Percentiles rank a stretch among this genome's conserved stretches.
Evolutionary conservation across 2,888 invertebrate species (phyloP).

Genomic region (Campopleginae sp.): DNA sequence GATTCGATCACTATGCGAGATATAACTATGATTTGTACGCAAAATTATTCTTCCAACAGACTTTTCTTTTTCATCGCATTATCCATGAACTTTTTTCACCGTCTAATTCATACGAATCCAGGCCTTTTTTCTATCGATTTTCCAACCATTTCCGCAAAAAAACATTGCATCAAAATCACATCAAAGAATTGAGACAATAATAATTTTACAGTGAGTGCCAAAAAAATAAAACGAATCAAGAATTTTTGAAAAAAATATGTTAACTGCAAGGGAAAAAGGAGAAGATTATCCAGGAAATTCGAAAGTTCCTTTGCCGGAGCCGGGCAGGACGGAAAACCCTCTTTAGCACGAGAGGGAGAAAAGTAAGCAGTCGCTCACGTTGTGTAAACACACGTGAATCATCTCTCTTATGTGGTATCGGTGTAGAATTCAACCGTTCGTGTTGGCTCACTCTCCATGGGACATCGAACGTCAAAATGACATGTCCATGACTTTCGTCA

Average conservation of each 20-base stretch:
- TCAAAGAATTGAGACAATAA: not conserved
- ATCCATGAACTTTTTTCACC: not conserved
- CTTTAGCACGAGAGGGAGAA: constrained; percentile 37
- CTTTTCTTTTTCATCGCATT: constrained; percentile 15
- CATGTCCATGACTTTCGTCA: not conserved
- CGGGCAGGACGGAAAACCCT: constrained; percentile 15
- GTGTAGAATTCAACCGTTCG: not conserved
- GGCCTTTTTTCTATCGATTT: not conserved
- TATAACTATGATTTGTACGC: constrained; percentile 28
- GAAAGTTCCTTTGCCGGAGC: constrained; percentile 5
- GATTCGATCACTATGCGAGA: constrained; percentile 69
- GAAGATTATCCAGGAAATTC: constrained; percentile 20
- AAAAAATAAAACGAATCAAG: not conserved
- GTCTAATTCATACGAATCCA: not conserved
- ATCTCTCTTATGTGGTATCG: constrained; percentile 34
- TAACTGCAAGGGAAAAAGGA: not conserved
- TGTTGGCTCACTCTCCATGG: not conserved
- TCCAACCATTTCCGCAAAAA: not conserved
- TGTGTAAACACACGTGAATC: constrained; percentile 51
- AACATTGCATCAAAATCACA: not conserved
- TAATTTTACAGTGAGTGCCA: not conserved
- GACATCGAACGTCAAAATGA: not conserved
- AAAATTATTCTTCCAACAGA: constrained; percentile 26
- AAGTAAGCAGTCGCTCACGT: constrained; percentile 54
- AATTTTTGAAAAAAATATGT: constrained; percentile 16